A percentile compares a stretch with the other conserved stretches of the same genome.
These are phyloP conservation scores for Matsumurasca onukii DNA, from an alignment of 1,140 invertebrate species.

Conservation along the genomic window DNA sequence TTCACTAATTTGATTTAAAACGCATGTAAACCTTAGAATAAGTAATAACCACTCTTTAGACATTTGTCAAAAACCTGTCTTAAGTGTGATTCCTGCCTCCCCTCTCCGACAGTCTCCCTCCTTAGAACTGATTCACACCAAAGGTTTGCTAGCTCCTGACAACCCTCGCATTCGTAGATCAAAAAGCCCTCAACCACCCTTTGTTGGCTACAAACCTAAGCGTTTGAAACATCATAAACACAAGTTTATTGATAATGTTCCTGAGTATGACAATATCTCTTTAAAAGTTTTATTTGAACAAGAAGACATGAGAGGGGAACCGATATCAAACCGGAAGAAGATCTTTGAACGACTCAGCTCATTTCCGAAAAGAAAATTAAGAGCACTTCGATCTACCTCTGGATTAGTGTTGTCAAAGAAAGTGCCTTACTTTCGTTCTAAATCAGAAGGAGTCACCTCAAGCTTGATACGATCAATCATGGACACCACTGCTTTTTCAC, in stretches of 20 bases:
- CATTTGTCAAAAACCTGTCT: neutral
- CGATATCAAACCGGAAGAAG: constrained; percentile 29
- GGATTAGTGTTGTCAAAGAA: neutral
- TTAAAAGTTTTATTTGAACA: constrained; percentile 53
- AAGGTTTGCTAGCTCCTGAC: neutral
- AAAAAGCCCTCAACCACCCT: constrained; percentile 20
- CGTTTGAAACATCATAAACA: constrained; percentile 9
- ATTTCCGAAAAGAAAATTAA: constrained; percentile 54
- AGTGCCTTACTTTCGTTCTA: neutral
- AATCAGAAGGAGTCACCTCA: constrained; percentile 14
- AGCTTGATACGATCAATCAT: constrained; percentile 34
- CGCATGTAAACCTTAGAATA: neutral
- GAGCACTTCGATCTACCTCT: constrained; percentile 33
- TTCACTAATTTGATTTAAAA: constrained; percentile 1
- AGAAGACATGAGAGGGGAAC: constrained; percentile 56
- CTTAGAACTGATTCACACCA: neutral
- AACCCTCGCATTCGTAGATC: neutral
- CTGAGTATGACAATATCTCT: constrained; percentile 46
- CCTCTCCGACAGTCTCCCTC: neutral
- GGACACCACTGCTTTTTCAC: constrained; percentile 16
- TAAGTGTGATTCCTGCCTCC: constrained; percentile 13
- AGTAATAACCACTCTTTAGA: neutral
- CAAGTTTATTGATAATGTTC: constrained; percentile 26
- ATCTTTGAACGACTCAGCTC: constrained; percentile 29
- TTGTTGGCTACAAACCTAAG: neutral